A percentile compares a stretch with the other conserved stretches of the same genome.
phyloP scores from a whole-genome alignment of 1,140 invertebrate genomes.

The Lanistes nyassanus region DNA sequence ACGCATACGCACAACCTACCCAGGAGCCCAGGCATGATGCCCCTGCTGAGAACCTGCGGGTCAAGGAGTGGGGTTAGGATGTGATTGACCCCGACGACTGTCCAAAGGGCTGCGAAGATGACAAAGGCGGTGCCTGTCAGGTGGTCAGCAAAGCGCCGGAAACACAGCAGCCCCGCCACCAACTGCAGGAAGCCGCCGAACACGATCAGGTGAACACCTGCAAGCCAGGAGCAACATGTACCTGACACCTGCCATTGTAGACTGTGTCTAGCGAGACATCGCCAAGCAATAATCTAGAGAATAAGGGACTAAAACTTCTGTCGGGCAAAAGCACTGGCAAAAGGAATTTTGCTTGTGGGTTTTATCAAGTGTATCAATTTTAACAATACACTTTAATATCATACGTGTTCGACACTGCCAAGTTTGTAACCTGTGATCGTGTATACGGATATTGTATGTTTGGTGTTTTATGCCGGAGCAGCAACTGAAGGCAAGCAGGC shows the following conservation, averaged over 20 bases:
- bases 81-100: conserved; percentile 46
- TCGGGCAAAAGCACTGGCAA: too few species aligned
- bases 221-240: conserved; percentile 25
- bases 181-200: conserved; percentile 52
- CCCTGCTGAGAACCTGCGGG: conserved; percentile 28
- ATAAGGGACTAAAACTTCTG: too few species aligned
- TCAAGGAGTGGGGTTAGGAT: conserved; percentile 32
- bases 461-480: too few species aligned
- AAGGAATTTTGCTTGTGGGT: too few species aligned
- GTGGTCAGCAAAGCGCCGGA: conserved; percentile 47
- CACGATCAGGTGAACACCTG: conserved; percentile 52
- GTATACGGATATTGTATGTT: too few species aligned
- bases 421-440: too few species aligned
- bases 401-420: too few species aligned
- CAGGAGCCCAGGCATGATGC: conserved; percentile 42
- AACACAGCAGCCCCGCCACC: conserved; percentile 45
- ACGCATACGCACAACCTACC: conserved; percentile 5
- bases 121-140: conserved; percentile 49
- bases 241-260: neutral
- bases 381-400: too few species aligned
- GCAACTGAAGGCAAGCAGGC: too few species aligned
- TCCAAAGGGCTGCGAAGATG: conserved; percentile 51
- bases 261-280: too few species aligned
- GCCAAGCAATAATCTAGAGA: too few species aligned
- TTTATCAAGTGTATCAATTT: too few species aligned